Evolutionary conservation across 2,113 vertebrate species (phyloP), one percentile per base, ranked within the genome.

Genomic region (Hippopotamus amphibius): DNA sequence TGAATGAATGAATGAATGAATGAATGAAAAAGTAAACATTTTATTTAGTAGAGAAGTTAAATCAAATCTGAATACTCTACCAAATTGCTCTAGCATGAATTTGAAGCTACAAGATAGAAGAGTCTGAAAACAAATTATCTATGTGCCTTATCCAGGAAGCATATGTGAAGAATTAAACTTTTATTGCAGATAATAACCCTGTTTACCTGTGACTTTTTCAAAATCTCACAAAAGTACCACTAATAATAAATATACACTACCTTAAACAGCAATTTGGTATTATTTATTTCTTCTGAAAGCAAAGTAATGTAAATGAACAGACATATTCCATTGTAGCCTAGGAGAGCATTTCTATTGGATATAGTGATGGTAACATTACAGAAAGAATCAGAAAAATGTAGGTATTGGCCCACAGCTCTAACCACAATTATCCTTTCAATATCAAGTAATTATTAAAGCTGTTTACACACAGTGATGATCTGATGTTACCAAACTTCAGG

Each of bases 241-340:
- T 68, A 81, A 87, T 69, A 82, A 24, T 74, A 76, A 48, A 16
- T 82, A 80, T 1, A 94, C 0, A 50, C 2, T 85, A 93, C 24
- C 83, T 24, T 90, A 95, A 77, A 46, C 10, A 68, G 82, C 43
- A 96, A 87, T 61, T 72, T 43, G 15, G 12, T 81, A 76, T 48
- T 66, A 77, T 63, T 90, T 81, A 77, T 89, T 92, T 92, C 10
- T 81, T 85, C 53, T 95, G 71, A 96, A 96, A 90, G 19, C 24
- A 59, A 94, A 93, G 63, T 37, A 84, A 90, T 82, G 3, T 79
- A 94, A 77, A 61, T 77, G 2, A 95, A 93, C 16, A 96, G 26
- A 65, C 17, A 71, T 28, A 83, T 41, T 92, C 61, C 69, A 90
- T 87, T 86, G 92, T 90, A 90, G 33, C 22, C 14, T 48, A 71